Percentiles rank a stretch among this genome's conserved stretches.
Conservation (phyloP, 2,113 vertebrate species). For the Dicrurus megarhynchus region DNA sequence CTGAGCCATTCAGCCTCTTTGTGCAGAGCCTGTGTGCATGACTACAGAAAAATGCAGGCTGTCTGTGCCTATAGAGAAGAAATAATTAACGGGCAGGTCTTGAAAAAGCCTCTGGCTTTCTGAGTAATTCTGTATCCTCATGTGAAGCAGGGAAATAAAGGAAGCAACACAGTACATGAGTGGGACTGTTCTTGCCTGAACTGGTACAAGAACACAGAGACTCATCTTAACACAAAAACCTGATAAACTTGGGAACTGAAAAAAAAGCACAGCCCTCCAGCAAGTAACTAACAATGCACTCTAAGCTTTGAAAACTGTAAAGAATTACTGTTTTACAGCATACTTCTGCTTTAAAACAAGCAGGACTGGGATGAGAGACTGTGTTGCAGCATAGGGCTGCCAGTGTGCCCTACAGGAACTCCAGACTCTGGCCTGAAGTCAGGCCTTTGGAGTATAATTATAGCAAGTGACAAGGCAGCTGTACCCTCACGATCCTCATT, state of each 20-base stretch:
- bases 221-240: background rate
- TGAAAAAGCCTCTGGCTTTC: background rate
- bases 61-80: background rate
- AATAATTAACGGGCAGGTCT: background rate
- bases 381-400: background rate
- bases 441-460: background rate
- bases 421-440: background rate
- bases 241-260: background rate
- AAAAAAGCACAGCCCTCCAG: background rate
- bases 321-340: background rate
- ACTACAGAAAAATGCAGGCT: background rate
- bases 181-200: background rate
- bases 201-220: background rate
- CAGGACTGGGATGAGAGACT: background rate
- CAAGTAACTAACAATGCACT: background rate
- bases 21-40: rapidly evolving
- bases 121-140: background rate
- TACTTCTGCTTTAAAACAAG: background rate
- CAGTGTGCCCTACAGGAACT: background rate
- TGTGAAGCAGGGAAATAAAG: background rate
- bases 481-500: background rate
- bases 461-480: background rate
- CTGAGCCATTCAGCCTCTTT: rapidly evolving
- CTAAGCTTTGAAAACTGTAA: background rate
- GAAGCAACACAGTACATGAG: background rate